Evolutionary conservation across 2,888 invertebrate species (phyloP).

Genomic region (Pyrocoelia pectoralis): DNA sequence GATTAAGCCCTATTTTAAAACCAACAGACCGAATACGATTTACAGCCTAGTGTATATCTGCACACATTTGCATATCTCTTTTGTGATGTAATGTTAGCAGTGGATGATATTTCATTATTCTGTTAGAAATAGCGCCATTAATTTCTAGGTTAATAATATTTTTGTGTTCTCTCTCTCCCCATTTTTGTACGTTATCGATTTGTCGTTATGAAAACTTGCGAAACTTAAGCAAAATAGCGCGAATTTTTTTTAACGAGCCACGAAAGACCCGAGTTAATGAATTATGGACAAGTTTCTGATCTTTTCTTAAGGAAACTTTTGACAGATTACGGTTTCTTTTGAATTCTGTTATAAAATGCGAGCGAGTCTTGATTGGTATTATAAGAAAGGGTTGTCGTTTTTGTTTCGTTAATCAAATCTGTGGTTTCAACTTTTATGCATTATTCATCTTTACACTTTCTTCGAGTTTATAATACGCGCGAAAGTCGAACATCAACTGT

Average conservation of each 20-base stretch:
- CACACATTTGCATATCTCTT: constrained; percentile 45
- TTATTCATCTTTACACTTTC: too few species aligned
- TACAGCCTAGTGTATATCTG: constrained; percentile 39
- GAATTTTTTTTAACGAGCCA: neutral
- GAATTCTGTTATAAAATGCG: neutral
- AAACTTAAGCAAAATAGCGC: constrained; percentile 6
- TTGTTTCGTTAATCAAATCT: neutral
- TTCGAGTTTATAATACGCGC: too few species aligned
- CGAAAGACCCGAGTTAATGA: neutral
- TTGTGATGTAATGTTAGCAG: constrained; percentile 32
- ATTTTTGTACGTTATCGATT: neutral
- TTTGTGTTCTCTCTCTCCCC: neutral
- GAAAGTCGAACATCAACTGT: too few species aligned
- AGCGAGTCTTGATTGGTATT: neutral
- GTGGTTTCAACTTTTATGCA: too few species aligned
- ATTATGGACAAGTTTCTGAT: neutral
- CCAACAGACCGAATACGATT: constrained; percentile 45
- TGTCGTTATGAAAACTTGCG: neutral
- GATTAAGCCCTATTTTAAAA: constrained; percentile 48
- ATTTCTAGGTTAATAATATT: neutral
- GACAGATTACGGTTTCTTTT: constrained; percentile 3
- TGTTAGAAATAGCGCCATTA: constrained; percentile 17
- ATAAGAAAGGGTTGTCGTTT: neutral
- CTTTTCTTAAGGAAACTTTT: neutral
- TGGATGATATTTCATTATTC: constrained; percentile 28